A percentile compares a stretch with the other conserved stretches of the same genome.
phyloP scores from a whole-genome alignment of 2,113 vertebrate genomes.

The Pteronura brasiliensis region DNA sequence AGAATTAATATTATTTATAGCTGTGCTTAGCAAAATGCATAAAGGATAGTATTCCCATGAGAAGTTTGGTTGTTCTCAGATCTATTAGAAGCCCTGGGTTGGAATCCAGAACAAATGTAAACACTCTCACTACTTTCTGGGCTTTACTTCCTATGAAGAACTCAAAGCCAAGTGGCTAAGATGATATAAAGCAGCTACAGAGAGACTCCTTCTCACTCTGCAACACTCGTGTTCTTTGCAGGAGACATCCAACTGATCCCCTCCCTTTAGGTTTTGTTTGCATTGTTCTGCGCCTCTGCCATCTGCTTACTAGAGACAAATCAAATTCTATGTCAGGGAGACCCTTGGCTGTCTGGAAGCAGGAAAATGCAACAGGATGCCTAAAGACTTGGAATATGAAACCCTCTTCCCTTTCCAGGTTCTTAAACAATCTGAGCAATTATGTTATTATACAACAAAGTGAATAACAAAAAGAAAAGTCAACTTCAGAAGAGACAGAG shows the following conservation, averaged over 20 bases:
- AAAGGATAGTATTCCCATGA: background rate
- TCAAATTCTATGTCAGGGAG: slow-evolving; percentile 51
- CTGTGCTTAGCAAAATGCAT: background rate
- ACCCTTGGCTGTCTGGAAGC: background rate
- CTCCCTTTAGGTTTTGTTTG: slow-evolving; percentile 47
- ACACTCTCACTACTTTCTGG: background rate
- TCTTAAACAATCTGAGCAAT: background rate
- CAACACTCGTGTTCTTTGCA: background rate
- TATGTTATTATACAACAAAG: slow-evolving; percentile 9
- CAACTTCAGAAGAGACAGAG: background rate
- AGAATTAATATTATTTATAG: background rate
- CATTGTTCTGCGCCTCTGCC: slow-evolving; percentile 15
- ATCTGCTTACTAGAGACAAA: slow-evolving; percentile 61
- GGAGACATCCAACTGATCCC: background rate
- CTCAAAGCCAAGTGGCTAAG: background rate
- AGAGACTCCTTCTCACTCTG: background rate
- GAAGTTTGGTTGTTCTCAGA: background rate
- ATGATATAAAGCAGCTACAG: background rate
- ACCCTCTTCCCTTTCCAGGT: background rate
- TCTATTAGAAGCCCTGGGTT: background rate
- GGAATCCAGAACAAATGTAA: background rate
- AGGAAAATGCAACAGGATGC: background rate
- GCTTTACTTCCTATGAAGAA: background rate
- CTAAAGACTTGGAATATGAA: background rate
- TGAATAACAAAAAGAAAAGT: background rate